A percentile compares a stretch with the other conserved stretches of the same genome.
Conservation (phyloP, 35 echinoderm and acorn worm genomes). For the Chiridota heheva region DNA sequence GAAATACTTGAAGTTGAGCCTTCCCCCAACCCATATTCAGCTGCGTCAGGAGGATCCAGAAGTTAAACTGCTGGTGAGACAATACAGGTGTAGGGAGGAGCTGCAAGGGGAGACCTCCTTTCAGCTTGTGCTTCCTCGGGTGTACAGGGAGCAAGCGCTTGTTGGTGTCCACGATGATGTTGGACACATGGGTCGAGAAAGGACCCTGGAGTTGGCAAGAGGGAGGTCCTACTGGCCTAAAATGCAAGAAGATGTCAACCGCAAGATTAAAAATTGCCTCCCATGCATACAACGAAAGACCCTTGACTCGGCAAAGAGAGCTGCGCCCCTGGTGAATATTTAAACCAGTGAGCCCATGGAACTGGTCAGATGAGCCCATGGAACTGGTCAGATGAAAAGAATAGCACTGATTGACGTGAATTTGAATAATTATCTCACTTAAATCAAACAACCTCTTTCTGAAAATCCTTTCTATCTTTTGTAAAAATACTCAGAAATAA, state of each 20-base stretch:
- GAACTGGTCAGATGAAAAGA: no score
- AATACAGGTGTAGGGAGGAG: no score
- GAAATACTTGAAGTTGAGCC: not conserved
- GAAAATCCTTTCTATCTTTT: no score
- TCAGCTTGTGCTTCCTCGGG: constrained; percentile 45
- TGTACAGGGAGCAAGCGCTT: not conserved
- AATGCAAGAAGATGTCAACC: constrained; percentile 26
- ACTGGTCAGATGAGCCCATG: no score
- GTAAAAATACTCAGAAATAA: no score
- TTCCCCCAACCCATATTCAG: not conserved
- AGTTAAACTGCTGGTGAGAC: no score
- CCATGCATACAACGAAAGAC: not conserved
- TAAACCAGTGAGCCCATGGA: no score
- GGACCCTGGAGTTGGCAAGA: constrained; percentile 13
- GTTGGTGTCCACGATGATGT: constrained; percentile 39
- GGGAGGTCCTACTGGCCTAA: constrained; percentile 54
- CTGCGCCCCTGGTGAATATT: constrained; percentile 14
- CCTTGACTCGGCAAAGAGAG: not conserved
- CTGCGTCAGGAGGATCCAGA: not conserved
- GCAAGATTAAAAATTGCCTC: not conserved
- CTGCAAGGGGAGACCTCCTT: no score
- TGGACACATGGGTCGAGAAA: constrained; percentile 53
- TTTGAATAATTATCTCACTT: no score
- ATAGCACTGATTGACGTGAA: no score
- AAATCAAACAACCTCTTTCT: no score